Evolutionary conservation across 1,140 invertebrate species (phyloP).

Genomic region (Episyrphus balteatus): DNA sequence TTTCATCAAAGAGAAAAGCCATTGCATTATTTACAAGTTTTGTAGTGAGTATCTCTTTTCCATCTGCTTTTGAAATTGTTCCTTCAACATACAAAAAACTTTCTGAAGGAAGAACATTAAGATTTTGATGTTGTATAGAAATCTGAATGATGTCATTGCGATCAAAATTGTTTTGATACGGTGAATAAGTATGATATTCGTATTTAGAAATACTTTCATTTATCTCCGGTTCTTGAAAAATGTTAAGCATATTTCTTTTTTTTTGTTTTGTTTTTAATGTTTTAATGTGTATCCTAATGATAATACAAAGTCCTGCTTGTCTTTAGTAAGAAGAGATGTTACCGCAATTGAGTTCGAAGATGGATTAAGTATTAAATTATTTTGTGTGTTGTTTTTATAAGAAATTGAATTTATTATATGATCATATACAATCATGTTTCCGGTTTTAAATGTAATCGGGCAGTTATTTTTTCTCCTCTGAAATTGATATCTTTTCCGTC

Average conservation of each 20-base stretch:
- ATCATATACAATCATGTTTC: neutral
- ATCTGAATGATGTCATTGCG: conserved; percentile 35
- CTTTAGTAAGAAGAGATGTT: neutral
- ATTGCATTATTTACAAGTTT: conserved; percentile 31
- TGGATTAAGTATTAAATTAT: too few species aligned
- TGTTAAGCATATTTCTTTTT: neutral
- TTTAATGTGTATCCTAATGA: too few species aligned
- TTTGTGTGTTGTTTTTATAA: neutral
- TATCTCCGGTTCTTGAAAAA: neutral
- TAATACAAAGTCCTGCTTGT: too few species aligned
- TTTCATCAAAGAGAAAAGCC: conserved; percentile 37
- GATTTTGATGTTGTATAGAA: conserved; percentile 30
- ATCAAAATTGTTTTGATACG: conserved; percentile 24
- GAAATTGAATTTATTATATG: neutral
- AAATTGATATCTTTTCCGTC: conserved; percentile 19
- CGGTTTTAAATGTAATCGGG: conserved; percentile 10
- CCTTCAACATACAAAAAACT: conserved; percentile 30
- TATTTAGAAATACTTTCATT: conserved; percentile 17
- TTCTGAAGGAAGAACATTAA: conserved; percentile 21
- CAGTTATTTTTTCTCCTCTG: conserved; percentile 14
- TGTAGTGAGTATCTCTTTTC: conserved; percentile 2
- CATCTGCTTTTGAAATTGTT: conserved; percentile 13
- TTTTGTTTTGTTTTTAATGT: too few species aligned
- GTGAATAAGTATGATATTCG: conserved; percentile 28
- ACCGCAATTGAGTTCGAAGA: neutral